Evolutionary conservation across 2,113 vertebrate species (phyloP).

Genomic region (Octodon degus): DNA sequence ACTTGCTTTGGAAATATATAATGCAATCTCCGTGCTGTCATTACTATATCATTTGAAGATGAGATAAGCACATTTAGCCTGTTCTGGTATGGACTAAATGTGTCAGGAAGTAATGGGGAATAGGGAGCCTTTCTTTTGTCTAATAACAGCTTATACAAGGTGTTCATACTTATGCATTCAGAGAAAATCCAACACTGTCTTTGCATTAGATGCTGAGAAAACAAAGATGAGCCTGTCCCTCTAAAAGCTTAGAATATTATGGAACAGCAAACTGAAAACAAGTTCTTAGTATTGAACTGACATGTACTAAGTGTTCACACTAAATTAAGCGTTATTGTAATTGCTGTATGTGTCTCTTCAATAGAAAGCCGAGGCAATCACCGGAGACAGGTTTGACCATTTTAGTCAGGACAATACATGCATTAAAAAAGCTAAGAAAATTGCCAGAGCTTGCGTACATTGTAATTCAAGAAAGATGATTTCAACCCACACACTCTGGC

Average conservation of each 20-base stretch:
- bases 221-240: slow-evolving; percentile 12
- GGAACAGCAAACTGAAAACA: slow-evolving; percentile 50
- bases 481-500: background rate
- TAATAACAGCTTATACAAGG: background rate
- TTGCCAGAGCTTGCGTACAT: background rate
- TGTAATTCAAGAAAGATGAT: background rate
- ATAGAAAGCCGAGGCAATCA: slow-evolving; percentile 3
- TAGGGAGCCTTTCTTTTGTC: background rate
- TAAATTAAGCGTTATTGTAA: slow-evolving; percentile 3
- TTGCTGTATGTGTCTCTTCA: background rate
- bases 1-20: slow-evolving; percentile 15
- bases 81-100: slow-evolving; percentile 3
- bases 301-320: background rate
- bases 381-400: background rate
- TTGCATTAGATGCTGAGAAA: background rate
- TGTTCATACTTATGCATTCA: background rate
- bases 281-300: background rate
- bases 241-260: slow-evolving; percentile 30
- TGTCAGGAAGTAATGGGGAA: background rate
- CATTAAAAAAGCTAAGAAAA: slow-evolving; percentile 30
- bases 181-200: background rate
- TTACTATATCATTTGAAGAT: background rate
- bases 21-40: background rate
- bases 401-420: background rate
- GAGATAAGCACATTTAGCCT: slow-evolving; percentile 4